Evolutionary conservation across 1,140 invertebrate species (phyloP), one percentile per base, ranked within the genome.

Genomic region (Drosophila equinoxialis): DNA sequence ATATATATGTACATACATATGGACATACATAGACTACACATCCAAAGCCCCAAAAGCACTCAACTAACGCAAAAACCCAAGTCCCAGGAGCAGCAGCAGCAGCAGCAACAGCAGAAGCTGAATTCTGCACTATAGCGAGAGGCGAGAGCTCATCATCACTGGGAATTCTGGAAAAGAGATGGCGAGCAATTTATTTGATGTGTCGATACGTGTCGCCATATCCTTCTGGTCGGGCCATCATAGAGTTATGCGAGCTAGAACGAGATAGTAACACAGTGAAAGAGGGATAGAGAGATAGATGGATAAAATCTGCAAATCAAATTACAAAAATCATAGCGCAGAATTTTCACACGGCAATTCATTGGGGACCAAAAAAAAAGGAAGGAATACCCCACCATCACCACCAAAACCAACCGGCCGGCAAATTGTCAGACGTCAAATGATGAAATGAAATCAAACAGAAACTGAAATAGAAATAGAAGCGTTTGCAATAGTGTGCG

Each of bases 241-340:
- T 17, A 55, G 23, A 26, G 23, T 26, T 26, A 4, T 3, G 23
- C 23, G 23, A 26, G 23, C 3, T 26, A 4, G 65, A 37, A 26
- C 37, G 33, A n/a, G 41, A 20, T 55, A 39, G 58, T 30, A 6
- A 6, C 30, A 6, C 6, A 6, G 30, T 30, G 30, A 20, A 59
- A 37, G 17, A 48, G 8, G n/a, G 10, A 35, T 23, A 48, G 42
- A 26, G 41, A 7, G 41, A 76, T 59, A 57, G 45, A 51, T 14
- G 65, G 58, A 41, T 57, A 71, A 87, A 86, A 87, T 87, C 84
- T 89, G 83, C 83, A 87, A 87, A 87, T 87, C 83, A 87, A 87
- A 87, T 87, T 87, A 87, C 84, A 87, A 87, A 87, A 89, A 87
- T 87, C 83, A 87, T 87, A 79, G 80, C 84, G 84, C 77, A 79